Percentiles rank a stretch among this genome's conserved stretches.
Evolutionary conservation across 2,797 vertebrate genomes (phyloP).

Genomic region (Urocyon cinereoargenteus): DNA sequence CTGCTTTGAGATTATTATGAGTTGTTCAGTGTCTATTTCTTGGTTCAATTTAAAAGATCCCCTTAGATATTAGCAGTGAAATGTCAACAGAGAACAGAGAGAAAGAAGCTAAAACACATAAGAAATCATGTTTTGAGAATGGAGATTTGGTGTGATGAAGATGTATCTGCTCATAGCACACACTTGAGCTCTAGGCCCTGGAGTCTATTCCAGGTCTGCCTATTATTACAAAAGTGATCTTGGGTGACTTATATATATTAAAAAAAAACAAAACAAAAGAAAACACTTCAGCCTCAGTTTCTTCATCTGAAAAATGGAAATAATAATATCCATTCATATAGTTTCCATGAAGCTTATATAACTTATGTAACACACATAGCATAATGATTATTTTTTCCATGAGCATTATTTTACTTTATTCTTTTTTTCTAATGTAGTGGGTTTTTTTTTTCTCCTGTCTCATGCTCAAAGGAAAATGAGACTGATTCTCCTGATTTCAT

Average conservation of each 20-base stretch:
- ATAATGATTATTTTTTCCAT: neutral
- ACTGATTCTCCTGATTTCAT: neutral
- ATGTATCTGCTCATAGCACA: neutral
- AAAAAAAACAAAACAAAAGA: neutral
- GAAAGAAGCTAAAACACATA: constrained; percentile 47
- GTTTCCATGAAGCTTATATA: neutral
- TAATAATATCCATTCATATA: neutral
- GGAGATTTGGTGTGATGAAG: neutral
- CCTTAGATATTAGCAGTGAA: constrained; percentile 17
- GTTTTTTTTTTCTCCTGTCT: neutral
- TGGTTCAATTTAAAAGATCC: neutral
- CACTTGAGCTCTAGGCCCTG: neutral
- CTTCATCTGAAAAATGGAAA: neutral
- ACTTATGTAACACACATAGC: neutral
- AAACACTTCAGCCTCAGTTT: neutral
- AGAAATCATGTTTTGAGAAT: neutral
- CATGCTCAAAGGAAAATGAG: neutral
- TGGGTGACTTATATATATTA: neutral
- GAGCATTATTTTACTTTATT: neutral
- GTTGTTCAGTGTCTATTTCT: constrained; percentile 4
- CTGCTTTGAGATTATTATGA: constrained; percentile 58
- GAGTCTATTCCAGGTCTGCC: no score
- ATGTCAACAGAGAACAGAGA: neutral
- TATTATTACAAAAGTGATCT: neutral
- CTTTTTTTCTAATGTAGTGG: neutral